Evolutionary conservation across 2,113 vertebrate genomes (phyloP).

Genomic region (Vanacampus margaritifer): DNA sequence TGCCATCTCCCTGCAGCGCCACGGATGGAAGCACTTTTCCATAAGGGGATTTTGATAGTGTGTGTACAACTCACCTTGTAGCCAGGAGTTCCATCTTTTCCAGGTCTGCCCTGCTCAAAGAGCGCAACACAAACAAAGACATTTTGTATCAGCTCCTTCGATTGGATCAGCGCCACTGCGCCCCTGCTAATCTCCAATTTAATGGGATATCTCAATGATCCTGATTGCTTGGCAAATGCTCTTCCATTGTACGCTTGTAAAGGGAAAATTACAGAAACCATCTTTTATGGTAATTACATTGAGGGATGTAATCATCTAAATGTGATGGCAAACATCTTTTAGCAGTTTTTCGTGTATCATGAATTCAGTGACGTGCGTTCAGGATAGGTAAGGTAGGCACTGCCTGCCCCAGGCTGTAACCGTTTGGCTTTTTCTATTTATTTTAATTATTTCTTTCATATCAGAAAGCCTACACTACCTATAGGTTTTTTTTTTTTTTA

Average conservation of each 20-base stretch:
- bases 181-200: conserved; percentile 63
- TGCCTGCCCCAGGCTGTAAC: too few relatives aligned
- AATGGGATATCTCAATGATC: conserved; percentile 71
- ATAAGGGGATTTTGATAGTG: conserved; percentile 56
- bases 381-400: too few relatives aligned
- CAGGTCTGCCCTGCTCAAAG: conserved; percentile 71
- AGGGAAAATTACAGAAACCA: conserved; percentile 58
- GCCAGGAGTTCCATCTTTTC: conserved; percentile 77
- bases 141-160: conserved; percentile 64
- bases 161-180: conserved; percentile 66
- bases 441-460: too few relatives aligned
- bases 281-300: conserved; percentile 64
- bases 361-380: too few relatives aligned
- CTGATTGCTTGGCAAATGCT: conserved; percentile 60
- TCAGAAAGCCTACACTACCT: too few relatives aligned
- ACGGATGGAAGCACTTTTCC: conserved; percentile 58
- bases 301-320: conserved; percentile 55
- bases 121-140: conserved; percentile 65
- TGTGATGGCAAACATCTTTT: conserved; percentile 33
- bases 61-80: conserved; percentile 67
- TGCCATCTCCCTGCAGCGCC: conserved; percentile 52
- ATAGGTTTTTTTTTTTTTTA: too few relatives aligned
- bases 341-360: conserved; percentile 41
- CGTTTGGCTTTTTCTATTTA: too few relatives aligned
- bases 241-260: conserved; percentile 60